Evolutionary conservation across 2,888 invertebrate genomes (phyloP).

Genomic region (Tromatobia lineatoria): DNA sequence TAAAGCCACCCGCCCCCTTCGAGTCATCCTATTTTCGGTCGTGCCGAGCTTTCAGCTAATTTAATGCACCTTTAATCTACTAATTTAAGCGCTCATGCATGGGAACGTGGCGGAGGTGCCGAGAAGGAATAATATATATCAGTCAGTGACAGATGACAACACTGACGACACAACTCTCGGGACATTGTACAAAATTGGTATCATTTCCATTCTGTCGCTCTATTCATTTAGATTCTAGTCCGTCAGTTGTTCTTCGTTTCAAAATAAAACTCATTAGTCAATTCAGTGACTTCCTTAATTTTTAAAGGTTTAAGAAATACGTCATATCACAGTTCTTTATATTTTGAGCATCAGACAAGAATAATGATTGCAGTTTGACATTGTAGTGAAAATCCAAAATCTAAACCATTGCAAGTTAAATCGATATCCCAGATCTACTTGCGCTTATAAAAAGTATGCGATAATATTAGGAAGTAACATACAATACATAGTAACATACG

Average conservation of each 20-base stretch:
- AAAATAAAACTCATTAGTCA: too few species aligned
- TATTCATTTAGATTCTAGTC: not conserved
- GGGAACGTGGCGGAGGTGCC: slow-evolving; percentile 28
- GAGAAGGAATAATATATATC: slow-evolving; percentile 3
- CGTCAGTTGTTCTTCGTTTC: too few species aligned
- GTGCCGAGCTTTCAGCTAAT: slow-evolving; percentile 72
- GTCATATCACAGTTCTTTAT: too few species aligned
- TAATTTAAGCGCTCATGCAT: slow-evolving; percentile 74
- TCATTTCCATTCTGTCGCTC: not conserved
- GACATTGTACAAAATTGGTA: not conserved
- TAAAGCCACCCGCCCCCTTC: slow-evolving; percentile 43
- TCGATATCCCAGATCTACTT: not conserved
- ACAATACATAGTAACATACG: not conserved
- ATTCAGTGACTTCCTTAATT: too few species aligned
- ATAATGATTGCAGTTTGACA: not conserved
- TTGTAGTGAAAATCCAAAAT: not conserved
- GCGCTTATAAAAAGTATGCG: not conserved
- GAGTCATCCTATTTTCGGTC: slow-evolving; percentile 45
- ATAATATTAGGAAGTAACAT: not conserved
- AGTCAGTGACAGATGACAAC: slow-evolving; percentile 20
- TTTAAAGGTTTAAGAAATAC: too few species aligned
- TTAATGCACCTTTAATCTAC: slow-evolving; percentile 82
- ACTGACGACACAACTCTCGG: not conserved
- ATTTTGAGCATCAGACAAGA: too few species aligned
- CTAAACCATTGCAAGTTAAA: too few species aligned